Base-by-base conservation (phyloP, 1,140 invertebrate genomes). In the Drosophila ogumai region DNA sequence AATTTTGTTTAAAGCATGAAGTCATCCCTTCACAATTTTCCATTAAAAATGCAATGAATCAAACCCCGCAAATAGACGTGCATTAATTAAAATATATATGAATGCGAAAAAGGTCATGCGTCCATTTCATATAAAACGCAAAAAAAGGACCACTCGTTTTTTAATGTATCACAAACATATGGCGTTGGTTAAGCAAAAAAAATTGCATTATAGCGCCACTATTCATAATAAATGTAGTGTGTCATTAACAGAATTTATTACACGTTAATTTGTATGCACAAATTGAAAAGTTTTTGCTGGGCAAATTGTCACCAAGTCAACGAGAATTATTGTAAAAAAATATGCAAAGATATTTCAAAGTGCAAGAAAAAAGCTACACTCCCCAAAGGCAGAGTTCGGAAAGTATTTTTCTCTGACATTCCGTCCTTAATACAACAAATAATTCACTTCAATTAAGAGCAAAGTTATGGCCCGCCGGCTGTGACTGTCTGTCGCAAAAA, bases 71-170 rank as follows among this genome's bases (percentile, higher is more conserved):
- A 76, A 59, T 41, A 57, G 25, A 49, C 7, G 15, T 19, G 15
- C 47, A 61, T 57, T 78, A 61, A 77, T 77, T 78, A 69, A 57
- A 77, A 55, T 63, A 36, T 77, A n/a, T n/a, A n/a, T 31, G n/a
- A 12, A 12, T 68, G 31, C 10, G 6, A 50, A 74, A 69, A 46
- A 41, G 56, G 50, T 43, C 52, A 65, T 28, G 19, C 12, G 19
- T 41, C 28, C 22, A 64, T n/a, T n/a, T n/a, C n/a, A n/a, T n/a
- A n/a, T n/a, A n/a, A n/a, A n/a, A n/a, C n/a, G n/a, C n/a, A 46
- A 65, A 65, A 59, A 44, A 19, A 50, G n/a, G n/a, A 36, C n/a
- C 2, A 43, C 49, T 9, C 10, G 31, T 7, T 32, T 19, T 47
- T 54, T 41, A 55, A 50, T 69, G 36, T 56, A 77, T 68, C 50